Evolutionary conservation across 1,140 invertebrate genomes (phyloP), one percentile per base, ranked within the genome.

Genomic region (Neelides sp.): DNA sequence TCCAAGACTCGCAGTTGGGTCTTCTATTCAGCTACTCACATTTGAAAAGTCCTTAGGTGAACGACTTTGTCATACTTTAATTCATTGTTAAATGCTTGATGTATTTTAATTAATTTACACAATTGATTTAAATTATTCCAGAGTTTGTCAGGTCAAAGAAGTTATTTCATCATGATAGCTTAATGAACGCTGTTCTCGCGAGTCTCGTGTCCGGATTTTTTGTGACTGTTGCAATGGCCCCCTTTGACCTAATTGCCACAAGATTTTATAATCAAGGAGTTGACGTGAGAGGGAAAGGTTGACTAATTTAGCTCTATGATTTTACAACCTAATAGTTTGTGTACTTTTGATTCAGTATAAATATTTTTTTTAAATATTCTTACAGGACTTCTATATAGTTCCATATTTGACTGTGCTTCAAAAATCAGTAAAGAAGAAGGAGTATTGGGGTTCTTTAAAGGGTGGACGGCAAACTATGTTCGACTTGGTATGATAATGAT

Each of bases 211-310:
- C 85, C 12, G 88, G 88, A 1, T 65, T 85, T 13, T 76, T 80
- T 12, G 83, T 92, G 64, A 81, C 83, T 1, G 39, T 86, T 0
- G 77, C 77, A 32, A 86, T 92, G 70, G 88, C 87, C 26, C 90
- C 90, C 0, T 88, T 92, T 58, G 90, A 95, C 68, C 81, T 92
- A 0, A 76, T 94, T 36, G 81, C 86, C 1, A 92, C 87, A 1
- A 73, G 89, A 40, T 68, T 95, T 10, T 94, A 90, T 57, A 94
- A 94, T 70, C 90, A 94, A 78, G 79, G 83, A 32, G 48, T 45
- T 4, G 36, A 54, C 46, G 28, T 37, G 3, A 26, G 48, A 8
- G 56, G 56, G 4, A 50, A 51, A 48, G 52, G 52, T 55, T 10
- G 4, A 5, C 12, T 32, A 32, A 32, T 8, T 32, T 13, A 8